Evolutionary conservation across 2,797 vertebrate genomes (phyloP), one percentile per base, ranked within the genome.

Genomic region (Falco berigora): DNA sequence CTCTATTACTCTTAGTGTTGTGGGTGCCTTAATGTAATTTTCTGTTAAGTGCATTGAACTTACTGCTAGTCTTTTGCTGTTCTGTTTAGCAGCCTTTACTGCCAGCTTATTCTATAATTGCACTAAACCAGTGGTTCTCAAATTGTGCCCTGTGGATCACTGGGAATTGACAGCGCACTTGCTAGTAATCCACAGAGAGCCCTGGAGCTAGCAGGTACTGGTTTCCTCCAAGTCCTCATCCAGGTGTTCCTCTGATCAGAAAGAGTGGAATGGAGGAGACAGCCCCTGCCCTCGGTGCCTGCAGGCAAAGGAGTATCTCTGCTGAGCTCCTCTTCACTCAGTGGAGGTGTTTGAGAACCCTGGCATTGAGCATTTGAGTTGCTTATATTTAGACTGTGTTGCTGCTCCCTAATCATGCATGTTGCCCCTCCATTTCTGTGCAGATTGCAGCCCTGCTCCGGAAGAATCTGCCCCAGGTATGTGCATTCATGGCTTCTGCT

Each of bases 391-490:
- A 89, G 94, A 98, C 97, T 96, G 52, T 98, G 97, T 98, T 98
- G 97, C 98, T 97, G 97, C 98, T 97, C 97, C 98, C 98, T 99
- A 99, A 99, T 98, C 98, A 98, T 98, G 99, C 99, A 98, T 98
- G 99, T 99, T 96, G 98, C 98, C 98, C 98, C 99, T 98, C 99
- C 97, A 97, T 97, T 98, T 98, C 93, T 96, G 97, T 99, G 98
- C 99, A 99, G 99, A 99, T 99, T 98, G 98, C 98, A 99, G 98
- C 98, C 98, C 99, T 69, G 75, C 98, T 98, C 97, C 97, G 89
- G 99, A 99, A 98, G 99, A 99, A 97, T 98, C 98, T 83, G 98
- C 98, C 74, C 98, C 99, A 99, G 99, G 99, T 99, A 99, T 98
- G 99, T 98, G 97, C 98, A 96, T 94, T 97, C 97, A 96, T 92